A percentile compares a stretch with the other conserved stretches of the same genome.
These are phyloP conservation scores for Cerastoderma edule DNA, from an alignment of 2,888 invertebrate genomes.

Conservation along the genomic window DNA sequence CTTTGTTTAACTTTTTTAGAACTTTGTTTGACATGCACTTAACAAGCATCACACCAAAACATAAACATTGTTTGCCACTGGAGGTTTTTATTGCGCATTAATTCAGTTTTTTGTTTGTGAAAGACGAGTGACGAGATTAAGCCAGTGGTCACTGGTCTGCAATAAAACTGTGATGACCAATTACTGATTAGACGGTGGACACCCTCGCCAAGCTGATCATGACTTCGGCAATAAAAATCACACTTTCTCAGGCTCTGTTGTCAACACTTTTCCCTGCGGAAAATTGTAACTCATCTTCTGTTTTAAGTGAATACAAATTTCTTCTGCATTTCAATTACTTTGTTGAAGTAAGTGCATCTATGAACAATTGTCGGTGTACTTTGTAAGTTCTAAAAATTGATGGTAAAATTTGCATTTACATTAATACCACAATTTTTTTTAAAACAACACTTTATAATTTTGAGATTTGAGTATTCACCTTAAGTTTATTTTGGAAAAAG, in stretches of 20 bases:
- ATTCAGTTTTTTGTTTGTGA: background rate
- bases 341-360: too few relatives aligned
- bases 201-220: slow-evolving; percentile 13
- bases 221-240: slow-evolving; percentile 12
- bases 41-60: background rate
- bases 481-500: too few relatives aligned
- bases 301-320: too few relatives aligned
- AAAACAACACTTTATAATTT: too few relatives aligned
- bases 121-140: slow-evolving; percentile 7
- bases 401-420: too few relatives aligned
- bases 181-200: slow-evolving; percentile 7
- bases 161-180: slow-evolving; percentile 22
- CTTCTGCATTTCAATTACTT: too few relatives aligned
- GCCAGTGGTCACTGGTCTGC: slow-evolving; percentile 1
- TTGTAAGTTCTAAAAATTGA: too few relatives aligned
- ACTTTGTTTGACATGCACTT: slow-evolving; percentile 10
- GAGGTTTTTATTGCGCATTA: slow-evolving; percentile 2
- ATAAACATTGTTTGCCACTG: slow-evolving; percentile 14
- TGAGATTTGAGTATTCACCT: too few relatives aligned
- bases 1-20: background rate
- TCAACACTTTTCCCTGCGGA: background rate
- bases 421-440: too few relatives aligned
- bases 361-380: too few relatives aligned
- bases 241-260: background rate
- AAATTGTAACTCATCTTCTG: too few relatives aligned